These are phyloP conservation scores for Thaumetopoea pityocampa DNA, from an alignment of 1,140 invertebrate genomes.

Conservation along the genomic window DNA sequence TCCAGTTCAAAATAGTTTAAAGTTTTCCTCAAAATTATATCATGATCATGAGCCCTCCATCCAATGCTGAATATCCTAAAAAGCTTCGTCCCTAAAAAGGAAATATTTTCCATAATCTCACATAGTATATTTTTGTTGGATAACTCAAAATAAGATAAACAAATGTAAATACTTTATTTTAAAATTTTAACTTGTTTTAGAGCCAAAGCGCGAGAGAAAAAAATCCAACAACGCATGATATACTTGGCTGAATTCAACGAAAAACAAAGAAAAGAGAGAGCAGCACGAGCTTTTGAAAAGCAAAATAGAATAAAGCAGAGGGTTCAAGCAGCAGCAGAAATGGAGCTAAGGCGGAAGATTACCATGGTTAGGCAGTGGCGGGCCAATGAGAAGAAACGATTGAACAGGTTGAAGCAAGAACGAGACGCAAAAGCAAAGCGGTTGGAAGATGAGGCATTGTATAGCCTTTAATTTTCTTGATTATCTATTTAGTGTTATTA, in stretches of 20 bases:
- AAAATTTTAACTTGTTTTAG: constrained; percentile 36
- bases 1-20: no score
- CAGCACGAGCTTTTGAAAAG: constrained; percentile 42
- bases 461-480: background rate
- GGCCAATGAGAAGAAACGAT: constrained; percentile 54
- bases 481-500: no score
- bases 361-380: constrained; percentile 64
- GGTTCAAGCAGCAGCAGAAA: constrained; percentile 58
- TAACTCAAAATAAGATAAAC: no score
- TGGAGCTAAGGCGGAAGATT: constrained; percentile 63
- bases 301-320: constrained; percentile 60
- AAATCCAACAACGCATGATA: constrained; percentile 54
- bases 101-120: no score
- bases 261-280: constrained; percentile 51
- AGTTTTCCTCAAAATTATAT: no score
- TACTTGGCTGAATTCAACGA: constrained; percentile 61
- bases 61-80: no score
- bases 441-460: constrained; percentile 46
- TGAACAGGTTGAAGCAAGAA: constrained; percentile 49
- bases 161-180: no score
- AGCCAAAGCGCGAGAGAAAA: constrained; percentile 61
- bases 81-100: no score
- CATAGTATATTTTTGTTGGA: no score
- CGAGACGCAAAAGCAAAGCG: constrained; percentile 41
- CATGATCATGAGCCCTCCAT: no score